Evolutionary conservation across 1,140 invertebrate genomes (phyloP).

Genomic region (Zaprionus camerounensis): DNA sequence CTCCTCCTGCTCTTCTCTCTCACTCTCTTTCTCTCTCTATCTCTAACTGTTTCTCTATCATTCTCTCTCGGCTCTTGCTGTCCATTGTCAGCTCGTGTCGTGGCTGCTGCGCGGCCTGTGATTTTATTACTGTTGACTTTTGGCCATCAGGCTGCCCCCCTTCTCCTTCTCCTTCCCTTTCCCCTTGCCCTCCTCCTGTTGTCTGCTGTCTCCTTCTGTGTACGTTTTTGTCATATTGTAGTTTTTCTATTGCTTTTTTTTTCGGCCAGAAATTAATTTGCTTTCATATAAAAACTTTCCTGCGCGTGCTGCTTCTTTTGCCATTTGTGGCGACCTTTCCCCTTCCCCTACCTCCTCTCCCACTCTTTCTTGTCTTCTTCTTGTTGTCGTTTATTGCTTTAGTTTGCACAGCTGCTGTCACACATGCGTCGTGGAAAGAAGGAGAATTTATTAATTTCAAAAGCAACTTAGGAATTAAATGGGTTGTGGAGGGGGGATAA

Average conservation of each 20-base stretch:
- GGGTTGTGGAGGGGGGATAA: too few species aligned
- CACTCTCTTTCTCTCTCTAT: neutral
- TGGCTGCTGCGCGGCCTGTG: conserved; percentile 16
- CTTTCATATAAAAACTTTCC: conserved; percentile 52
- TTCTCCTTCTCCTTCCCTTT: too few species aligned
- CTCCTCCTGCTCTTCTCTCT: neutral
- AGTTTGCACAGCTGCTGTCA: conserved; percentile 43
- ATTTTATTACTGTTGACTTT: conserved; percentile 59
- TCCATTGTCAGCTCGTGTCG: conserved; percentile 37
- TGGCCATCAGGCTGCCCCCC: conserved; percentile 27
- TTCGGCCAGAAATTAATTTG: conserved; percentile 44
- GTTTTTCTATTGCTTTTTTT: conserved; percentile 48
- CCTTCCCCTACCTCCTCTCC: neutral
- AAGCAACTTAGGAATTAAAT: neutral
- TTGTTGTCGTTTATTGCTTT: conserved; percentile 35
- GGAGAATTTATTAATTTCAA: conserved; percentile 16
- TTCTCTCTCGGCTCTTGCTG: neutral
- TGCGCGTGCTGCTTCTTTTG: conserved; percentile 46
- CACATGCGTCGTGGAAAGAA: neutral
- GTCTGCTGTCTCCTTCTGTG: neutral
- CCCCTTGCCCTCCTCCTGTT: neutral
- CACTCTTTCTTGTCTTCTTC: neutral
- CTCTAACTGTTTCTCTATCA: neutral
- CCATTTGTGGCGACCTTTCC: conserved; percentile 2
- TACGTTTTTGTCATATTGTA: conserved; percentile 37